Percentiles rank a stretch among this genome's conserved stretches.
phyloP scores from a whole-genome alignment of 2,797 vertebrate species.

The Megalops cyprinoides region DNA sequence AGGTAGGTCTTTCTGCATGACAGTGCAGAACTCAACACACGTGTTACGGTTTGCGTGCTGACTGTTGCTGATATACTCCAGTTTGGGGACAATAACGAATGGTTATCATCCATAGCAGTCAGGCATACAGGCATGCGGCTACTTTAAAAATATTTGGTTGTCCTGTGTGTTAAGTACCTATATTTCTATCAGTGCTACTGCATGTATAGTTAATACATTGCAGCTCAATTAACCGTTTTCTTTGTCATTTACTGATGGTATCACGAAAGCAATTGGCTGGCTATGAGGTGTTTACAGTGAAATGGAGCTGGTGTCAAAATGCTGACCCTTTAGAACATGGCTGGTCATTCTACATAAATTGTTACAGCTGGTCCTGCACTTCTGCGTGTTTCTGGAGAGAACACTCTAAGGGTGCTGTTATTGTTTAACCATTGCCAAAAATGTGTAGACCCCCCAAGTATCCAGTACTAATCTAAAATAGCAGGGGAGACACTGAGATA shows the following conservation, averaged over 20 bases:
- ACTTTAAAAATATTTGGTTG: too few species aligned
- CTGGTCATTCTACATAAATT: background rate
- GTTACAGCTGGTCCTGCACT: background rate
- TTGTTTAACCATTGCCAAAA: constrained; percentile 8
- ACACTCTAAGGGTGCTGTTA: background rate
- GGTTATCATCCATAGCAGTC: too few species aligned
- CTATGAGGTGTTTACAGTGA: background rate
- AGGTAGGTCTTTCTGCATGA: constrained; percentile 70
- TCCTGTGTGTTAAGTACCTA: background rate
- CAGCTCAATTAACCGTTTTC: too few species aligned
- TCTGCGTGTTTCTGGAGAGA: background rate
- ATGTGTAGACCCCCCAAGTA: constrained; percentile 1
- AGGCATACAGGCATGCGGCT: too few species aligned
- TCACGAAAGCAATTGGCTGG: too few species aligned
- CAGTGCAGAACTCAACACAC: background rate
- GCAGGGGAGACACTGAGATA: background rate
- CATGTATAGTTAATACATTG: too few species aligned
- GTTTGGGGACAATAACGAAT: too few species aligned
- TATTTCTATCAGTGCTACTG: background rate
- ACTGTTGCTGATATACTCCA: background rate
- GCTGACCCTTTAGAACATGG: background rate
- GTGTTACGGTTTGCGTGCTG: background rate
- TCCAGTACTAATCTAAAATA: background rate
- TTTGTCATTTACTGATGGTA: too few species aligned
- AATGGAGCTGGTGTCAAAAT: background rate